Percentiles rank a stretch among this genome's conserved stretches.
These are phyloP conservation scores for Rhynchonycteris naso DNA, from an alignment of 2,797 vertebrate species.

Conservation along the genomic window DNA sequence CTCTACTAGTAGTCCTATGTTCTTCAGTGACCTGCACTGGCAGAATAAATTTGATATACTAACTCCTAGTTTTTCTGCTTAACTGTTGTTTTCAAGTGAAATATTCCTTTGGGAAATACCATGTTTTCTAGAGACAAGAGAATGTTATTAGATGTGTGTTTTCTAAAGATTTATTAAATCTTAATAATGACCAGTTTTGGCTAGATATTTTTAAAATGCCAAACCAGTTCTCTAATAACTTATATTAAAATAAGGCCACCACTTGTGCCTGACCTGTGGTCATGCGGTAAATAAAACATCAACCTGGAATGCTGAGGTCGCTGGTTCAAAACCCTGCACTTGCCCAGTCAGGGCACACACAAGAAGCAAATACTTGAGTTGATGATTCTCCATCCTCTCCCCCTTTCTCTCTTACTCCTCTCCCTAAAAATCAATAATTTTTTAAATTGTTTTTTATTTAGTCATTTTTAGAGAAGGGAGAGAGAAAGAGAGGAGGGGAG, in stretches of 20 bases:
- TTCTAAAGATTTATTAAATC: slow-evolving; percentile 6
- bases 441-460: no score
- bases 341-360: no score
- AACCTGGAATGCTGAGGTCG: no score
- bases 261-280: background rate
- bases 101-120: background rate
- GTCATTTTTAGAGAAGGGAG: no score
- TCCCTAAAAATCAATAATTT: no score
- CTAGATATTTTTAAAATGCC: slow-evolving; percentile 8
- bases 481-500: no score
- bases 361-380: no score
- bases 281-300: no score
- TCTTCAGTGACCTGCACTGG: background rate
- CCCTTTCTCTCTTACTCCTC: no score
- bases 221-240: background rate
- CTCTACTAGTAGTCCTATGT: background rate
- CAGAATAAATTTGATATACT: background rate
- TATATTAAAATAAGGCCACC: background rate
- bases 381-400: no score
- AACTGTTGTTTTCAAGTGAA: background rate
- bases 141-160: background rate
- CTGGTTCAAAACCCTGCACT: no score
- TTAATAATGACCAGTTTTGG: background rate
- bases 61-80: background rate
- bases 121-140: slow-evolving; percentile 18